phyloP scores from a whole-genome alignment of 2,888 invertebrate genomes.

The Synanthedon vespiformis region DNA sequence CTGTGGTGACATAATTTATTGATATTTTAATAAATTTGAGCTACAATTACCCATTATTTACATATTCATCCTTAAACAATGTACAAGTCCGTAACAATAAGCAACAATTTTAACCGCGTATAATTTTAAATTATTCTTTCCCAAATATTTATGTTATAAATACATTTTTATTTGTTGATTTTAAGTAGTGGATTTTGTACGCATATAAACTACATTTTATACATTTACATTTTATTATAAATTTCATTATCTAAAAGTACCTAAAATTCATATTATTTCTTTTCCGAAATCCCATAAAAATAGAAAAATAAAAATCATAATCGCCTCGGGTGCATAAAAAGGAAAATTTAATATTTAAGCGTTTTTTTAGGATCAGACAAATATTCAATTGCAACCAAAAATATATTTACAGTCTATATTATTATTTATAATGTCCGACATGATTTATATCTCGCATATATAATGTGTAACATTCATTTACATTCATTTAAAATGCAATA shows the following conservation, averaged over 20 bases:
- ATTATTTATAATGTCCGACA: no score
- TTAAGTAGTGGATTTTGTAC: neutral
- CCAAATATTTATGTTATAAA: neutral
- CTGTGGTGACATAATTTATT: constrained; percentile 42
- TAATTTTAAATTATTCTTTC: constrained; percentile 6
- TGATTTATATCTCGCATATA: no score
- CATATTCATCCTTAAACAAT: constrained; percentile 43
- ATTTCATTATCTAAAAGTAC: neutral
- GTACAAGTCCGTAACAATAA: constrained; percentile 55
- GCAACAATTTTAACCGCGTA: constrained; percentile 53
- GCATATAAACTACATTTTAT: neutral
- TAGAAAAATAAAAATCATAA: no score
- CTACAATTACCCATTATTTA: constrained; percentile 59
- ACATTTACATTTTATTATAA: neutral
- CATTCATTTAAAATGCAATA: no score
- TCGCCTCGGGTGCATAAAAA: no score
- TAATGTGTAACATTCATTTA: no score
- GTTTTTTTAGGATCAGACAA: no score
- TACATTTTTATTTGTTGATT: neutral
- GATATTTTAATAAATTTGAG: constrained; percentile 46
- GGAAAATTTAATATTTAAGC: no score
- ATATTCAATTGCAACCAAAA: no score
- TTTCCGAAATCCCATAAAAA: neutral
- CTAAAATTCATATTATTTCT: neutral
- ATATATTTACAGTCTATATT: no score